Percentiles rank a stretch among this genome's conserved stretches.
phyloP scores from a whole-genome alignment of 2,888 invertebrate genomes.

The Subacronicta megacephala region DNA sequence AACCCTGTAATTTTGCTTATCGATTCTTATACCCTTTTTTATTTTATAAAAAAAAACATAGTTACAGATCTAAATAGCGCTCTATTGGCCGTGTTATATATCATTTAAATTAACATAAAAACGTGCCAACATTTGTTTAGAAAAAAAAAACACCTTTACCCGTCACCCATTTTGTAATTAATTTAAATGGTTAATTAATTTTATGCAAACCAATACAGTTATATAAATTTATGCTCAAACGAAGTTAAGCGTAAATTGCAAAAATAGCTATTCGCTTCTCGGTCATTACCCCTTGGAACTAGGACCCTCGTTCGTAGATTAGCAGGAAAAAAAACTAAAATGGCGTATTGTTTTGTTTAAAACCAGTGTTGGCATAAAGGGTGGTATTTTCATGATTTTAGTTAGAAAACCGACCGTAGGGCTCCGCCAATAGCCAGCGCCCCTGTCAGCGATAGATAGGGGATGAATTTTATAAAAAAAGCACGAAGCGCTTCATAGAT shows the following conservation, averaged over 20 bases:
- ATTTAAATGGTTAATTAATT: slow-evolving; percentile 43
- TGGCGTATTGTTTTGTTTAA: slow-evolving; percentile 81
- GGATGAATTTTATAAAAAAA: slow-evolving; percentile 69
- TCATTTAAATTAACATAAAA: slow-evolving; percentile 40
- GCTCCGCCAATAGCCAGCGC: slow-evolving; percentile 77
- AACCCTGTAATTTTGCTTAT: no score
- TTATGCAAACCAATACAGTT: slow-evolving; percentile 44
- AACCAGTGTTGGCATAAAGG: slow-evolving; percentile 81
- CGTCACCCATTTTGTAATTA: slow-evolving; percentile 37
- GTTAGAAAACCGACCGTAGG: slow-evolving; percentile 71
- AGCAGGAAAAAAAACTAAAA: slow-evolving; percentile 80
- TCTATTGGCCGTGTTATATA: slow-evolving; percentile 1
- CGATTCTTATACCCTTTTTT: no score
- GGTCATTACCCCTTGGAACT: slow-evolving; percentile 77
- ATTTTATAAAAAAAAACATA: no score
- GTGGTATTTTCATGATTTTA: slow-evolving; percentile 80
- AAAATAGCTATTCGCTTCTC: slow-evolving; percentile 63
- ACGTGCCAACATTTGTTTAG: slow-evolving; percentile 18
- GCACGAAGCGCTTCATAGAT: slow-evolving; percentile 82
- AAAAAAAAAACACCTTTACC: slow-evolving; percentile 17
- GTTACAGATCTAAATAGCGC: no score
- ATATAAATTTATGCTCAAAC: slow-evolving; percentile 52
- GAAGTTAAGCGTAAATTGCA: slow-evolving; percentile 60
- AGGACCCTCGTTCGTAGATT: slow-evolving; percentile 79
- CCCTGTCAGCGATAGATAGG: slow-evolving; percentile 80